Evolutionary conservation across 2,113 vertebrate genomes (phyloP), one percentile per base, ranked within the genome.

Genomic region (Pyxicephalus adspersus): DNA sequence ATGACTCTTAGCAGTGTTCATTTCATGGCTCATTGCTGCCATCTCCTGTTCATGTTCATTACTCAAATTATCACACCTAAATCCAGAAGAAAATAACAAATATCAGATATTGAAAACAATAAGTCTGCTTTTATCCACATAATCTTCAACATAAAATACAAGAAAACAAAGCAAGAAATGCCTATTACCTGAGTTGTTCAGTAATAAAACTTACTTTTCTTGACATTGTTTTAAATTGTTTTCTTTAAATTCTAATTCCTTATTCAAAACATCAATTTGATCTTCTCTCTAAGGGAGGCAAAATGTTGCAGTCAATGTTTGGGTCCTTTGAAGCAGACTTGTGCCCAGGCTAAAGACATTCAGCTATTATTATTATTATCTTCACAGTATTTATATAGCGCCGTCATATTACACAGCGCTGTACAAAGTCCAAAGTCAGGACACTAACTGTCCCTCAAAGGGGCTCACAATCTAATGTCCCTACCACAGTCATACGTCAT

Each of bases 41-140:
- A 94, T 64, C 91, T 95, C 88, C 83, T 90, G 90, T 84, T 90
- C 87, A 79, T 89, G 88, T 80, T 89, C 89, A 80, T 85, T 85
- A 85, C 92, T 84, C 2, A 94, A 77, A 76, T 89, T 86, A 58
- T 91, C 87, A 57, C 88, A 80, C 75, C 92, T 93, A 16, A 45
- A 83, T 58, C 80, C 77, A 64, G 5, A 51, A 51, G 15, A 25
- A 52, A 45, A 25, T 19, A 68, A 45, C n/a, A n/a, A 34, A 34
- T 6, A 34, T 34, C 31, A 34, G 31, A 34, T 6, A 34, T 34
- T 34, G 31, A 3, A 4, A 34, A 34, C 3, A 34, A 9, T 8
- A 2, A 45, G 38, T 13, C 11, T 15, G 6, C 6, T 45, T 8
- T 45, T 45, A 45, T 45, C 38, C 15, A 2, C 38, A 45, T 45